Evolutionary conservation across 2,797 vertebrate species (phyloP).

Genomic region (Acipenser ruthenus): DNA sequence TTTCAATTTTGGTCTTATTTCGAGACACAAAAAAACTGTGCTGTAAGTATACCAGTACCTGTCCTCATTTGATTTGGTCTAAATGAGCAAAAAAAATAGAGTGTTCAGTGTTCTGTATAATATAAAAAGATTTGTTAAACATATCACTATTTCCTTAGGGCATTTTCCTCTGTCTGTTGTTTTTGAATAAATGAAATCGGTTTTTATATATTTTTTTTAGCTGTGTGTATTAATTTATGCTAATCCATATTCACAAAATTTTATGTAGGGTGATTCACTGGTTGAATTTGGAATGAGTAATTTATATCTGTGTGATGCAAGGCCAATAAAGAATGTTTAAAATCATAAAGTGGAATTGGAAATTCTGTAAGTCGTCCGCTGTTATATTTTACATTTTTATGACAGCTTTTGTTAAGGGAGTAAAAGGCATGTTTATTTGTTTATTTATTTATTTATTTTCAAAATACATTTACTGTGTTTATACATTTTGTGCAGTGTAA

Average conservation of each 20-base stretch:
- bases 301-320: not conserved
- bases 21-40: constrained; percentile 11
- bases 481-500: too few species aligned
- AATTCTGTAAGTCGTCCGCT: not conserved
- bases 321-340: not conserved
- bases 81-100: constrained; percentile 33
- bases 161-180: not conserved
- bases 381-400: not conserved
- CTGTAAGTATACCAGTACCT: constrained; percentile 5
- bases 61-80: constrained; percentile 2
- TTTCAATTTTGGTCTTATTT: constrained; percentile 20
- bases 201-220: too few species aligned
- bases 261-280: not conserved
- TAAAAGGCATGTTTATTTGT: too few species aligned
- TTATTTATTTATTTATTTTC: too few species aligned
- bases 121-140: constrained; percentile 18
- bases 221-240: constrained; percentile 1
- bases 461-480: too few species aligned
- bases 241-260: not conserved
- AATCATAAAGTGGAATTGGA: not conserved
- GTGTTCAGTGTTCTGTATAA: constrained; percentile 30
- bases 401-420: too few species aligned
- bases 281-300: not conserved
- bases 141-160: not conserved
- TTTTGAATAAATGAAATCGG: not conserved